These are phyloP conservation scores for Alcedo quadribrachys DNA, from an alignment of 2,797 vertebrate species.

Conservation along the genomic window DNA sequence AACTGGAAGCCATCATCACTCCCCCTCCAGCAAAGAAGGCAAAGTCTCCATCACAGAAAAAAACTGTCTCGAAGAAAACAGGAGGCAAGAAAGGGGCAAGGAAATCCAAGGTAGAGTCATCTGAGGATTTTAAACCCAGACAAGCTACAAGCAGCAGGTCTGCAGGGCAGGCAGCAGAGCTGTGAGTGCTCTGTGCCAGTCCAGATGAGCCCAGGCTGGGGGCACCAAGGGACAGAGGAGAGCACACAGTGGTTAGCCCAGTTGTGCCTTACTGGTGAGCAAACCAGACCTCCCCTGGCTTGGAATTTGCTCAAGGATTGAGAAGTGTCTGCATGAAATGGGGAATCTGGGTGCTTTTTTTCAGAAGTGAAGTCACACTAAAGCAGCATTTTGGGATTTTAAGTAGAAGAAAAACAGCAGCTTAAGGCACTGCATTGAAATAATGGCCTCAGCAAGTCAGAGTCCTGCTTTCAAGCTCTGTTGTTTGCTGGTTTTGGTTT, in stretches of 20 bases:
- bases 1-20: slow-evolving; percentile 92
- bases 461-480: neutral
- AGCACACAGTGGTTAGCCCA: fast-evolving
- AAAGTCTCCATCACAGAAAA: slow-evolving; percentile 88
- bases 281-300: neutral
- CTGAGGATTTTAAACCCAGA: neutral
- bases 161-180: neutral
- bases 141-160: neutral
- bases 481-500: neutral
- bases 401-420: neutral
- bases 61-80: slow-evolving; percentile 85
- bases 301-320: neutral
- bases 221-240: neutral
- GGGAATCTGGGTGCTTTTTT: neutral
- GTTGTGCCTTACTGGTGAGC: neutral
- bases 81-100: slow-evolving; percentile 86
- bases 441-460: neutral
- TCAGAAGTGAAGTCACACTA: neutral
- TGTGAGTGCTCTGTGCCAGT: neutral
- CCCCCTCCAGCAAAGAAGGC: slow-evolving; percentile 91
- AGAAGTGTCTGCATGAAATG: neutral
- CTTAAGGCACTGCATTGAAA: neutral
- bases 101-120: slow-evolving; percentile 86
- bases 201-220: neutral
- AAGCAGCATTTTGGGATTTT: neutral